phyloP scores from a whole-genome alignment of 2,113 vertebrate genomes.

The Nannobrachium achirus region DNA sequence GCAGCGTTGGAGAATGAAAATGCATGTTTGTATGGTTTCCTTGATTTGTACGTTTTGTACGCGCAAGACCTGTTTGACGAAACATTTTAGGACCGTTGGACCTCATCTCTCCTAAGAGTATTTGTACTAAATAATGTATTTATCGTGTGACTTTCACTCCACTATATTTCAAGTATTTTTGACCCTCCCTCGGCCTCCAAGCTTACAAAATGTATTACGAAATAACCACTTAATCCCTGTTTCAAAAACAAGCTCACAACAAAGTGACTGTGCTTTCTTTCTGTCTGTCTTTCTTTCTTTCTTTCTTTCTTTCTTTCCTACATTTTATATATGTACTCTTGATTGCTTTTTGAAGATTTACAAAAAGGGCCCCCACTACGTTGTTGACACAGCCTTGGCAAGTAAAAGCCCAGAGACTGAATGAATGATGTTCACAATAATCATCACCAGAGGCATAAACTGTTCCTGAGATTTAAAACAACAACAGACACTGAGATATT shows the following conservation, averaged over 20 bases:
- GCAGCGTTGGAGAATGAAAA: constrained; percentile 20
- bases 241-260: too few species aligned
- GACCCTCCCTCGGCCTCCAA: too few species aligned
- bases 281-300: neutral
- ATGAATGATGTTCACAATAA: constrained; percentile 48
- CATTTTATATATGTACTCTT: neutral
- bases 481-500: constrained; percentile 48
- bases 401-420: constrained; percentile 14
- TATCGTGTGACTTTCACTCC: too few species aligned
- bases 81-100: constrained; percentile 6
- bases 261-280: too few species aligned
- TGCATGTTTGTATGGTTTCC: constrained; percentile 1
- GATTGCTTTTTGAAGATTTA: constrained; percentile 10
- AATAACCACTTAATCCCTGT: too few species aligned
- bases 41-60: neutral
- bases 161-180: too few species aligned
- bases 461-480: constrained; percentile 57
- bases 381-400: constrained; percentile 30
- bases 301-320: neutral
- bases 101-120: neutral
- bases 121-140: too few species aligned
- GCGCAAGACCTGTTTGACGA: constrained; percentile 8
- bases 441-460: constrained; percentile 54
- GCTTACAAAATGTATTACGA: too few species aligned
- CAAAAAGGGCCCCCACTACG: constrained; percentile 19